Evolutionary conservation across 2,888 invertebrate genomes (phyloP).

Genomic region (Rhagophthalmus giganteus): DNA sequence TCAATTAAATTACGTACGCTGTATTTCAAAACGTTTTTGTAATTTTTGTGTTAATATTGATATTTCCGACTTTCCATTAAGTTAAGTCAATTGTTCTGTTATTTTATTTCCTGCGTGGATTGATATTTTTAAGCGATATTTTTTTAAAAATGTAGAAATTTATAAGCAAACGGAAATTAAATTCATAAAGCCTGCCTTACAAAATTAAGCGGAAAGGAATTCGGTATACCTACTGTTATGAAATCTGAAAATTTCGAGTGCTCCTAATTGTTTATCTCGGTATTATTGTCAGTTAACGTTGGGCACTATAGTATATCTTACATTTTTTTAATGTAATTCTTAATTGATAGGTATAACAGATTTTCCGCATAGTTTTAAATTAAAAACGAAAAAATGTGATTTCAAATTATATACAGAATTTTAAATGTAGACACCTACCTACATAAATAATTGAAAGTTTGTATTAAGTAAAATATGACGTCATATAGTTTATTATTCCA

Average conservation of each 20-base stretch:
- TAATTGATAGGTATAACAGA: not conserved
- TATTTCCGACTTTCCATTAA: conserved; percentile 3
- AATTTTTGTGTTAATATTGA: conserved; percentile 5
- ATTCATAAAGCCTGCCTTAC: no score
- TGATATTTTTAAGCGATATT: not conserved
- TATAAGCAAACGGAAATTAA: no score
- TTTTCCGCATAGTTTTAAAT: not conserved
- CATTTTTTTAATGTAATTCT: not conserved
- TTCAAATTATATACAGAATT: conserved; percentile 19
- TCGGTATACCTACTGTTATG: no score
- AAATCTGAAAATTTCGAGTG: no score
- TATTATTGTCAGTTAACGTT: not conserved
- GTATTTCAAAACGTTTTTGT: conserved; percentile 10
- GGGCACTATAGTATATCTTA: no score
- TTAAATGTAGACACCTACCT: conserved; percentile 36
- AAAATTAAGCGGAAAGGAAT: no score
- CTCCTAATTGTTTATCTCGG: not conserved
- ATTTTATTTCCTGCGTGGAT: not conserved
- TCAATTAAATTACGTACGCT: conserved; percentile 8
- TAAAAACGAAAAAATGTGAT: no score
- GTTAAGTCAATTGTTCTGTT: conserved; percentile 1
- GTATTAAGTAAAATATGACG: conserved; percentile 33
- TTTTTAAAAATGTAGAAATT: no score
- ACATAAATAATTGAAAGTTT: conserved; percentile 33
- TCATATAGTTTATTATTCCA: conserved; percentile 20